Base-by-base conservation (phyloP, 2,888 invertebrate genomes). In the Orthosia gracilis region DNA sequence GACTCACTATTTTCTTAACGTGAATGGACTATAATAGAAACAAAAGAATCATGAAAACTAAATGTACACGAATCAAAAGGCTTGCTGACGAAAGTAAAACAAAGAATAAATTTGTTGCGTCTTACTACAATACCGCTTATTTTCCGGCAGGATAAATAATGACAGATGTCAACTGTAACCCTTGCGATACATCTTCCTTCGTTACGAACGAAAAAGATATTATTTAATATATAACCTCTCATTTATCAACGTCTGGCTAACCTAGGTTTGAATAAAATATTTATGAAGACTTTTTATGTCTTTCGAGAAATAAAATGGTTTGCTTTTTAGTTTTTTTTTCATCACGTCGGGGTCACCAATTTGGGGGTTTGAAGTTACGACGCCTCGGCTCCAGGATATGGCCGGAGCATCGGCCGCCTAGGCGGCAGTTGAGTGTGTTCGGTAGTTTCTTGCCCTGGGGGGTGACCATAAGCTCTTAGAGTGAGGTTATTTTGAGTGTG, bases 161-260 rank as follows among this genome's bases (percentile, higher is more conserved):
- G 71, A 76, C 75, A 78, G 67, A 70, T 78, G 76, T 83, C 85
- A 83, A 74, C 61, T 12, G 18, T 59, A 71, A 78, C 80, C 78
- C 62, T 80, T 72, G 69, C 68, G 65, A 67, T 50, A 63, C 13
- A 61, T 59, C 49, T 31, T 76, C 61, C 61, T 50, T 49, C 13
- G 52, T 26, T 72, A 68, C 45, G 17, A 52, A 67, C 58, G 59
- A 76, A 69, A 76, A 72, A 69, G 0, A 77, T 72, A 73, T 72
- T 83, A 83, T 75, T 71, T 69, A 31, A 65, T 67, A 68, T 62
- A 68, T 7, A 45, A 57, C 65, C 40, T 18, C 65, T 65, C 83
- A 74, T 85, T 85, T 83, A 66, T 85, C 87, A 87, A 73, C 62
- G 76, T 85, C 87, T 69, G 31, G 50, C 49, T 59, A 68, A 69